A percentile compares a stretch with the other conserved stretches of the same genome.
Conservation (phyloP, 2,888 invertebrate species). For the Stomorhina lunata region DNA sequence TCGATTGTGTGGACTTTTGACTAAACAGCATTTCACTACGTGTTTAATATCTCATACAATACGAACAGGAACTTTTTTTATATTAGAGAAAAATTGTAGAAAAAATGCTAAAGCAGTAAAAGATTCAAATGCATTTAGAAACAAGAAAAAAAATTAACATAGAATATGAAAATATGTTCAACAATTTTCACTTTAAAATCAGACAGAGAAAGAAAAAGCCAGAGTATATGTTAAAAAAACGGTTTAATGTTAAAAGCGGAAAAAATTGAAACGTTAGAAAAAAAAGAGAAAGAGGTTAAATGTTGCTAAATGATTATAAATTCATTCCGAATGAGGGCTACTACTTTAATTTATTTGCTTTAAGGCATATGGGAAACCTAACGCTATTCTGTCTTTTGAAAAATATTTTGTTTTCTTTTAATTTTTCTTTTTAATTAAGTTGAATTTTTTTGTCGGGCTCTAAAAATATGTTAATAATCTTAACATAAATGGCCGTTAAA, state of each 20-base stretch:
- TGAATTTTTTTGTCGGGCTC: conserved; percentile 23
- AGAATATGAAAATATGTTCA: conserved; percentile 18
- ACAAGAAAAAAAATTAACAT: conserved; percentile 10
- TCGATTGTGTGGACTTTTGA: conserved; percentile 1
- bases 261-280: not conserved
- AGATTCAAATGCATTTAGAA: not conserved
- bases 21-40: conserved; percentile 49
- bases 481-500: conserved; percentile 35
- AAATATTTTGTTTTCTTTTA: not conserved
- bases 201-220: not conserved
- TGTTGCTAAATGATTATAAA: conserved; percentile 52
- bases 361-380: not conserved
- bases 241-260: conserved; percentile 19
- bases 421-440: conserved; percentile 47
- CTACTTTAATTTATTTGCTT: conserved; percentile 23
- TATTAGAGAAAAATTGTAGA: not conserved
- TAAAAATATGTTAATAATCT: conserved; percentile 56
- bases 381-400: too few species aligned
- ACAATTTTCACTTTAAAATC: conserved; percentile 26
- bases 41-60: conserved; percentile 32
- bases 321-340: not conserved
- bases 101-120: conserved; percentile 7
- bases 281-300: conserved; percentile 59
- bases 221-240: conserved; percentile 11
- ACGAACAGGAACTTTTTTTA: conserved; percentile 18